Base-by-base conservation (phyloP, 2,888 invertebrate genomes). In the Orthosia gracilis region DNA sequence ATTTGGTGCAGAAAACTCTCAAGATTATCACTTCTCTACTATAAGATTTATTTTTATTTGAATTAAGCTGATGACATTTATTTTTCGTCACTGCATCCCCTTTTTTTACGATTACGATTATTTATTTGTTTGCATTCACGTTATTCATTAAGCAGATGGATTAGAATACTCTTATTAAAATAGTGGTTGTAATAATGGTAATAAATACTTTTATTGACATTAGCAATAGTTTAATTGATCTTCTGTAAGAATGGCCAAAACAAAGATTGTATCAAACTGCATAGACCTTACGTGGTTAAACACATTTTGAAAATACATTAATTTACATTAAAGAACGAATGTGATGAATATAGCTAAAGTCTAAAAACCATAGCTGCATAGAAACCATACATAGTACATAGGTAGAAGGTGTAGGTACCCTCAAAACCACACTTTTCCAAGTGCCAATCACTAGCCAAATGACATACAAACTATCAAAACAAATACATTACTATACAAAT, bases 401-500 rank as follows among this genome's bases (percentile, higher is more conserved):
- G 17, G 31, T n/a, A n/a, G n/a, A n/a, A n/a, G n/a, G n/a, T n/a
- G n/a, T n/a, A 57, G 18, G 40, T 52, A 31, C 26, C 31, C 31
- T 40, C 40, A n/a, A 31, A 12, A 31, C 9, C 9, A 26, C 47
- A 47, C 63, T 11, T 45, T 47, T 21, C 17, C 11, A 7, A 26
- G 12, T 3, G n/a, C 26, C 17, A 62, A n/a, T 62, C 59, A n/a
- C 63, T 5, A 11, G 17, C 11, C 11, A 64, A 64, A 64, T 65
- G n/a, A 7, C 23, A 23, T 15, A 15, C 52, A 68, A 67, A 45
- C 17, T 11, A 13, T n/a, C 17, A 45, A 3, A 23, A 50, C 17
- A 50, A 73, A 59, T 15, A 50, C 26, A 52, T 17, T 26, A 40
- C 40, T 52, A 3, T 40, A 59, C 21, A 74, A 74, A 52, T 23